These are phyloP conservation scores for Drosophila biarmipes DNA, from an alignment of 1,140 invertebrate species.

Conservation along the genomic window DNA sequence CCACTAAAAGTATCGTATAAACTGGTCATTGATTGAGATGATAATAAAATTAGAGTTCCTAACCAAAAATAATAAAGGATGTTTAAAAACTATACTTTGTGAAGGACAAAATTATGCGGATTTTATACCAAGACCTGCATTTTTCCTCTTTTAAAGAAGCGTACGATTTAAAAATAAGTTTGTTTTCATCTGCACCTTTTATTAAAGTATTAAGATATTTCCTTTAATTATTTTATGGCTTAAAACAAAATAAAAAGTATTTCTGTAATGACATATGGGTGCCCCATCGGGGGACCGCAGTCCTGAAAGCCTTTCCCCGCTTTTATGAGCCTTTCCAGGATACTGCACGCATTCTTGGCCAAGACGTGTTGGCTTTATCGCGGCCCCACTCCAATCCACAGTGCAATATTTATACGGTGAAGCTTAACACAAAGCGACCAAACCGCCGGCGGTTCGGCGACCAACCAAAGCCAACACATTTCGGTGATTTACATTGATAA, in stretches of 20 bases:
- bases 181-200: neutral
- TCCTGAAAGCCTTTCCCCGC: conserved; percentile 25
- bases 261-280: conserved; percentile 16
- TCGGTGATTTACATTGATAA: conserved; percentile 81
- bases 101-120: too few relatives aligned
- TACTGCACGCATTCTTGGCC: conserved; percentile 24
- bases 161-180: neutral
- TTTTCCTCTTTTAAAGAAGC: too few relatives aligned
- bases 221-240: neutral
- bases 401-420: conserved; percentile 17
- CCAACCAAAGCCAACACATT: conserved; percentile 68
- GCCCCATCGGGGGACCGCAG: conserved; percentile 20
- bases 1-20: neutral
- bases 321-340: conserved; percentile 19
- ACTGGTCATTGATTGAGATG: too few relatives aligned
- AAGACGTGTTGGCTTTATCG: conserved; percentile 48
- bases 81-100: too few relatives aligned
- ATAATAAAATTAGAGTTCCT: too few relatives aligned
- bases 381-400: conserved; percentile 26
- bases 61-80: too few relatives aligned
- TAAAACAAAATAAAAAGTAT: conserved; percentile 9
- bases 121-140: too few relatives aligned
- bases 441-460: conserved; percentile 21
- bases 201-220: neutral
- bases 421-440: conserved; percentile 37